Evolutionary conservation across 2,113 vertebrate genomes (phyloP).

Genomic region (Gallinago undulata): DNA sequence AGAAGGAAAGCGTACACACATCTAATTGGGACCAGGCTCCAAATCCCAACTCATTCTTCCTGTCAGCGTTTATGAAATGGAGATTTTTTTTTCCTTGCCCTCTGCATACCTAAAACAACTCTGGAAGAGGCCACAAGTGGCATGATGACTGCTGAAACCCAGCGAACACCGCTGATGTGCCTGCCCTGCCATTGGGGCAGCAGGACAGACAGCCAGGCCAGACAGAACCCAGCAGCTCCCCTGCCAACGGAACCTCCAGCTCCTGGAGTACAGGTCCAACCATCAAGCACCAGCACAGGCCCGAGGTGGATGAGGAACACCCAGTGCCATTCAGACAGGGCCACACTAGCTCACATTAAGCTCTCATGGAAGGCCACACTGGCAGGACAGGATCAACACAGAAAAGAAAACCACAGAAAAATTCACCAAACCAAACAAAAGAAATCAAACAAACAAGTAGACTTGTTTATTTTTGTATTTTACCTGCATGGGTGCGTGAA

Average conservation of each 20-base stretch:
- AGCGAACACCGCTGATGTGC: not conserved
- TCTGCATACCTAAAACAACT: not conserved
- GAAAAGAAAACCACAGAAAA: not conserved
- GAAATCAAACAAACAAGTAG: not conserved
- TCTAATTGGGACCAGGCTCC: not conserved
- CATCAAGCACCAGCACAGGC: not conserved
- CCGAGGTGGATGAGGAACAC: not conserved
- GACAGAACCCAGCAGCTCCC: not conserved
- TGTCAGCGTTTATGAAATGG: not conserved
- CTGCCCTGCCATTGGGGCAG: not conserved
- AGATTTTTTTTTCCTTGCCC: not conserved
- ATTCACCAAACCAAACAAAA: not conserved
- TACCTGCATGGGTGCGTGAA: not conserved
- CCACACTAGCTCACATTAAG: not conserved
- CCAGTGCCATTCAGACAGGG: rapidly evolving
- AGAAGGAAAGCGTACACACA: not conserved
- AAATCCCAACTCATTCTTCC: not conserved
- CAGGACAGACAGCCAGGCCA: not conserved
- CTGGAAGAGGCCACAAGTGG: not conserved
- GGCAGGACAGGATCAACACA: not conserved
- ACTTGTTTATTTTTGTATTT: not conserved
- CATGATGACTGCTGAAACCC: rapidly evolving
- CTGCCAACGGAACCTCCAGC: not conserved
- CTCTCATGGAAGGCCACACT: rapidly evolving
- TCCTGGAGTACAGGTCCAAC: rapidly evolving